Evolutionary conservation across 2,797 vertebrate species (phyloP).

Genomic region (Pempheris klunzingeri): DNA sequence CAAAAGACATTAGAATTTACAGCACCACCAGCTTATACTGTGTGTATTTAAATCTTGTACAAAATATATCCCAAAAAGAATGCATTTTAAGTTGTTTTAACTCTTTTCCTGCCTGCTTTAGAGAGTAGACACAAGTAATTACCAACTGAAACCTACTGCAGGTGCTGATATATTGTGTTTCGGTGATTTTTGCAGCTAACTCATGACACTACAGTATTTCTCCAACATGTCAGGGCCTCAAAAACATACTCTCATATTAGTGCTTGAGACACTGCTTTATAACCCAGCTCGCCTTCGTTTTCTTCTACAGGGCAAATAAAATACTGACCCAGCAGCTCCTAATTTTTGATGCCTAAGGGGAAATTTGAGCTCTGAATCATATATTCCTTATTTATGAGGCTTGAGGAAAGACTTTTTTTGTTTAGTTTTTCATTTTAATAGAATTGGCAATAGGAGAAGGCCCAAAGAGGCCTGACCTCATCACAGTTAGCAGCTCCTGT

Average conservation of each 20-base stretch:
- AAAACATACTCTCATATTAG: not conserved
- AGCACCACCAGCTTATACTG: not conserved
- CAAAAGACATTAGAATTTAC: slow-evolving; percentile 50
- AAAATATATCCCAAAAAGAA: not conserved
- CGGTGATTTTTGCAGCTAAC: not conserved
- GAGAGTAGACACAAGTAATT: not conserved
- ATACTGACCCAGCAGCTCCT: slow-evolving; percentile 4
- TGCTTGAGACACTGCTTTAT: slow-evolving; percentile 7
- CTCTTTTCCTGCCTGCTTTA: not conserved
- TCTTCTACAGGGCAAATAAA: slow-evolving; percentile 24
- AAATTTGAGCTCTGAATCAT: slow-evolving; percentile 61
- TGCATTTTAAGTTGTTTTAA: not conserved
- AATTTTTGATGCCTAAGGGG: slow-evolving; percentile 33
- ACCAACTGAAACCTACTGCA: not conserved
- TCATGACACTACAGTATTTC: not conserved
- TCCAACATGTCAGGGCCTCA: not conserved
- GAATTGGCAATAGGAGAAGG: slow-evolving; percentile 56
- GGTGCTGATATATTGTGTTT: not conserved
- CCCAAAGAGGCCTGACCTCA: slow-evolving; percentile 56
- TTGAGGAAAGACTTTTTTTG: slow-evolving; percentile 40
- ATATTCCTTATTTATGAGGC: slow-evolving; percentile 59
- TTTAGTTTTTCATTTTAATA: slow-evolving; percentile 60
- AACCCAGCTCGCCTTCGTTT: not conserved
- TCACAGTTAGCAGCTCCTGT: slow-evolving; percentile 64
- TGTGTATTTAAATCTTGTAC: not conserved